phyloP scores from a whole-genome alignment of 2,888 invertebrate species.

The Phoenoteleia sp. region DNA sequence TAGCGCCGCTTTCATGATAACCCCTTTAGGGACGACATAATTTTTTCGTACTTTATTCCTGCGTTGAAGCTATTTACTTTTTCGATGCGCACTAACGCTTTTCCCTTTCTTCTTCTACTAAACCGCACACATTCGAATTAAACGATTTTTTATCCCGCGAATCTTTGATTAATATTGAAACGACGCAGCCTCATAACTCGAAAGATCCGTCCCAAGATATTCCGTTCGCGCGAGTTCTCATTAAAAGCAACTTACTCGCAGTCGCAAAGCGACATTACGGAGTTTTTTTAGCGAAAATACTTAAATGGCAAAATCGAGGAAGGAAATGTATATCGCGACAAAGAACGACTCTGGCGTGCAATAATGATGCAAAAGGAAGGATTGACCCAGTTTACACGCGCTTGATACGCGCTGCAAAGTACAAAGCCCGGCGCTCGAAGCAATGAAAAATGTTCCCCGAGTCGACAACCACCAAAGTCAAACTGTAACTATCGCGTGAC shows the following conservation, averaged over 20 bases:
- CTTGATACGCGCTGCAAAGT: conserved; percentile 53
- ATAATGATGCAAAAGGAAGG: conserved; percentile 63
- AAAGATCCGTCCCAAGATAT: conserved; percentile 6
- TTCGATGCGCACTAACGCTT: not conserved
- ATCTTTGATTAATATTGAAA: conserved; percentile 44
- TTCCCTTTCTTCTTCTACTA: not conserved
- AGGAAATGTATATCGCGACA: conserved; percentile 51
- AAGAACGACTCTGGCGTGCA: conserved; percentile 52
- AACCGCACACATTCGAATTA: conserved; percentile 1
- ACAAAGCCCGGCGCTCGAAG: conserved; percentile 60
- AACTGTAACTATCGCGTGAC: conserved; percentile 51
- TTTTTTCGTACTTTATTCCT: conserved; percentile 16
- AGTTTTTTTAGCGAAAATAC: conserved; percentile 45
- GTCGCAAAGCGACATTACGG: conserved; percentile 15
- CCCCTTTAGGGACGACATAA: conserved; percentile 8
- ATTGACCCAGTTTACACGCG: conserved; percentile 62
- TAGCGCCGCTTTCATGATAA: conserved; percentile 21
- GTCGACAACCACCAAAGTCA: conserved; percentile 47
- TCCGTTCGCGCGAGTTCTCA: not conserved
- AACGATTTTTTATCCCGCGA: conserved; percentile 32
- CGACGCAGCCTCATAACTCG: not conserved
- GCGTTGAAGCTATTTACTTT: conserved; percentile 13
- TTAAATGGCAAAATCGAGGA: conserved; percentile 58
- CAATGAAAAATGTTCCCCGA: conserved; percentile 58
- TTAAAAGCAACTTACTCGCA: conserved; percentile 39